phyloP scores from a whole-genome alignment of 2,888 invertebrate species.

The Odontothrips loti region DNA sequence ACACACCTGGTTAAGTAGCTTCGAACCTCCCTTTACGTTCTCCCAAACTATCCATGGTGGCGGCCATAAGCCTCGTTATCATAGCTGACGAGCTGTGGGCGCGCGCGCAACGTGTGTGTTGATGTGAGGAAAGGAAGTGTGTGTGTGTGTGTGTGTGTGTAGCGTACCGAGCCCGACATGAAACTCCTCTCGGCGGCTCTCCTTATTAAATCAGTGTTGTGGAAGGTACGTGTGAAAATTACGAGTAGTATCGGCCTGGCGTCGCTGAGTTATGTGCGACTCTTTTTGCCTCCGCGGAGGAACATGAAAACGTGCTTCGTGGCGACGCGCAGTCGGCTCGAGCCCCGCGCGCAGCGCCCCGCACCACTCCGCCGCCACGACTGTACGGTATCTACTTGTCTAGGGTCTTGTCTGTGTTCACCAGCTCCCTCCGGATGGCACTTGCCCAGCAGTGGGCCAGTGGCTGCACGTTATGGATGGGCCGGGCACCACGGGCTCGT shows the following conservation, averaged over 20 bases:
- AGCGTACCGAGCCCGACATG: not conserved
- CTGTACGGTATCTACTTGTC: too few species aligned
- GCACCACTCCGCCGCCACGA: too few species aligned
- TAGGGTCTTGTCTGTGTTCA: too few species aligned
- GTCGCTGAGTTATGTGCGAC: slow-evolving; percentile 5
- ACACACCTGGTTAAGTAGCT: slow-evolving; percentile 8
- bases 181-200: not conserved
- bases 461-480: not conserved
- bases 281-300: not conserved
- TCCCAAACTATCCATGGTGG: not conserved
- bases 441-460: not conserved
- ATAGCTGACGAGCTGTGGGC: too few species aligned
- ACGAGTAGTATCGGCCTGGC: slow-evolving; percentile 3
- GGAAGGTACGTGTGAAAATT: slow-evolving; percentile 15
- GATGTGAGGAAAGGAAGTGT: too few species aligned
- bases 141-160: too few species aligned
- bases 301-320: slow-evolving; percentile 16
- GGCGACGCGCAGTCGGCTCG: not conserved
- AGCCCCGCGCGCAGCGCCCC: too few species aligned
- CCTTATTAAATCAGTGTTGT: slow-evolving; percentile 21
- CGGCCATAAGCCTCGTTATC: not conserved
- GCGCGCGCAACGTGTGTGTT: too few species aligned
- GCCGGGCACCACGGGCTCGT: not conserved
- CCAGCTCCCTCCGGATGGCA: not conserved
- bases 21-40: not conserved